Conservation (phyloP, 2,888 invertebrate genomes). For the Callosobruchus maculatus region DNA sequence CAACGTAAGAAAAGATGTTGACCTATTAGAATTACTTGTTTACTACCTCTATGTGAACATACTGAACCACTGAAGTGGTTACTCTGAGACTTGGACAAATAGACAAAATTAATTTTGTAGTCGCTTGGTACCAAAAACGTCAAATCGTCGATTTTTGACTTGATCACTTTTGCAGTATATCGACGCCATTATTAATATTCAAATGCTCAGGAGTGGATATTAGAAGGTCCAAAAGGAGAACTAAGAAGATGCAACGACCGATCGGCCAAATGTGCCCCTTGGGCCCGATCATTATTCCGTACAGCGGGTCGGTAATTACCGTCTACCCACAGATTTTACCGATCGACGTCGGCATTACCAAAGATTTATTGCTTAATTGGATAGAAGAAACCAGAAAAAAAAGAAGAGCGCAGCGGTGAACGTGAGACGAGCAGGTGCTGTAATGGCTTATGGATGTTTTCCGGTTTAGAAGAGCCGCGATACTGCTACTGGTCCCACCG, state of each 20-base stretch:
- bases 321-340: neutral
- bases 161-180: too few species aligned
- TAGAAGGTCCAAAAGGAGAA: neutral
- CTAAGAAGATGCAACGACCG: neutral
- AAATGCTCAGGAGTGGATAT: neutral
- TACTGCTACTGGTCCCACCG: neutral
- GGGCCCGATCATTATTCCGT: neutral
- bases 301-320: neutral
- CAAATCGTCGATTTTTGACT: too few species aligned
- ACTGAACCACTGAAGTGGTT: too few species aligned
- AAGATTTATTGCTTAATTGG: neutral
- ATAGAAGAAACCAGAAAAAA: neutral
- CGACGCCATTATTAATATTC: too few species aligned
- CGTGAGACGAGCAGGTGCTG: neutral
- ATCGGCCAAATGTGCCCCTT: neutral
- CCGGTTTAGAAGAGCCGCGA: neutral
- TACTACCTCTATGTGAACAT: too few species aligned
- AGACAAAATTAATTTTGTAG: too few species aligned
- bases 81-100: too few species aligned
- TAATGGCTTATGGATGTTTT: neutral
- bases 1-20: too few species aligned
- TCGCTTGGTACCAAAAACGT: too few species aligned
- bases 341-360: neutral
- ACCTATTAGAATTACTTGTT: too few species aligned
- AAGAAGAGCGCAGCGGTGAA: neutral